A percentile compares a stretch with the other conserved stretches of the same genome.
Conservation (phyloP, 2,797 vertebrate species). For the Gadopsis marmoratus region DNA sequence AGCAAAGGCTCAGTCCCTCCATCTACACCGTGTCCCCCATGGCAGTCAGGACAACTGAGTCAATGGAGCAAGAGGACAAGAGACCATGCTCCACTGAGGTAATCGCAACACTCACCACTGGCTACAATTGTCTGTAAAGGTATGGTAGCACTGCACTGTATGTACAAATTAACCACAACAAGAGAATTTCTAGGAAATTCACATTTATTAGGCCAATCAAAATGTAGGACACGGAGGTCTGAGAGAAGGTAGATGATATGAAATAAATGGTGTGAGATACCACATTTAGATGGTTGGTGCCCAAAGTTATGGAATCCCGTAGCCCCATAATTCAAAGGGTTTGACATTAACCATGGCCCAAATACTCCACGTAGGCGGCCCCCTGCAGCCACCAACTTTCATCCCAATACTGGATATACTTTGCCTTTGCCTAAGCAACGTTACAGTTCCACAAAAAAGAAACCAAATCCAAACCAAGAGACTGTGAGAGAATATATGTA, state of each 20-base stretch:
- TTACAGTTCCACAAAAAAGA: too few relatives aligned
- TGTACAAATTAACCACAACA: background rate
- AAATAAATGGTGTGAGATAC: background rate
- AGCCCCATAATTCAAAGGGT: background rate
- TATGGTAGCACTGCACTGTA: background rate
- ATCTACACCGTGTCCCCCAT: constrained; percentile 94
- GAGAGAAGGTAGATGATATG: background rate
- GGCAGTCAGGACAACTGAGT: constrained; percentile 81
- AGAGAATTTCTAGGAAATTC: background rate
- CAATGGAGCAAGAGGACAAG: constrained; percentile 84
- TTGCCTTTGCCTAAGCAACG: too few relatives aligned
- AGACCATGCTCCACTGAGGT: constrained; percentile 92
- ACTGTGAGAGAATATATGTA: too few relatives aligned
- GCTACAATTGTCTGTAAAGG: constrained; percentile 20
- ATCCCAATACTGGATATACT: too few relatives aligned
- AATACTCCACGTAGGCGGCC: too few relatives aligned
- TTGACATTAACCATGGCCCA: too few relatives aligned
- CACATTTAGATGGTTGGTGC: background rate
- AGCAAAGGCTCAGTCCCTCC: constrained; percentile 92
- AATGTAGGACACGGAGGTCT: background rate
- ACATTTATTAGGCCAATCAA: background rate
- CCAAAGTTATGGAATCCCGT: background rate
- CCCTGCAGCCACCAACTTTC: too few relatives aligned
- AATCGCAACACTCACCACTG: constrained; percentile 66
- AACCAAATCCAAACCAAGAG: too few relatives aligned